A percentile compares a stretch with the other conserved stretches of the same genome.
phyloP scores from a whole-genome alignment of 1,140 invertebrate species.

The Drosophila sturtevanti region DNA sequence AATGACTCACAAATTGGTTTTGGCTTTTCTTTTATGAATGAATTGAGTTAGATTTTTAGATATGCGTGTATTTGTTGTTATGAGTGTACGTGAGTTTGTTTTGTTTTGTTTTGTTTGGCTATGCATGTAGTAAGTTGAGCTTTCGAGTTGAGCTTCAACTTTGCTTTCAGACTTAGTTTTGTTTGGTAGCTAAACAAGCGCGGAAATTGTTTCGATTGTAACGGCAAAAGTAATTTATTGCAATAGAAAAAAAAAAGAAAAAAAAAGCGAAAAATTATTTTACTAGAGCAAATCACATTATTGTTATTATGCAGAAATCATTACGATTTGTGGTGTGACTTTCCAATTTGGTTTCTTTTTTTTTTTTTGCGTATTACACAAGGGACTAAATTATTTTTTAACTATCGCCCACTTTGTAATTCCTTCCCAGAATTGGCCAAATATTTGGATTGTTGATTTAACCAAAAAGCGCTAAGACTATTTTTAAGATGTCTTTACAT shows the following conservation, averaged over 20 bases:
- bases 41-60: slow-evolving; percentile 50
- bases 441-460: slow-evolving; percentile 30
- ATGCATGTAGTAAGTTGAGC: neutral
- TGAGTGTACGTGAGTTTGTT: slow-evolving; percentile 20
- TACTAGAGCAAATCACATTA: slow-evolving; percentile 54
- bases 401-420: slow-evolving; percentile 15
- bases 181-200: slow-evolving; percentile 52
- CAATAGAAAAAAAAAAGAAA: slow-evolving; percentile 28
- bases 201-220: slow-evolving; percentile 71
- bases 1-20: slow-evolving; percentile 8
- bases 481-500: slow-evolving; percentile 19
- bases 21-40: slow-evolving; percentile 61
- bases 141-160: slow-evolving; percentile 38
- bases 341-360: slow-evolving; percentile 28
- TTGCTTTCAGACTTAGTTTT: slow-evolving; percentile 45
- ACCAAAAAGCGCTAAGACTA: slow-evolving; percentile 30
- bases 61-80: slow-evolving; percentile 23
- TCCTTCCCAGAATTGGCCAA: slow-evolving; percentile 11
- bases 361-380: slow-evolving; percentile 23
- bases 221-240: slow-evolving; percentile 55
- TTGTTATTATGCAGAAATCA: slow-evolving; percentile 33
- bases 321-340: slow-evolving; percentile 45
- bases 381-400: neutral
- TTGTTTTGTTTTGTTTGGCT: neutral
- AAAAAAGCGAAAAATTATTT: slow-evolving; percentile 51